Evolutionary conservation across 2,888 invertebrate genomes (phyloP), one percentile per base, ranked within the genome.

Genomic region (Bibio marci): DNA sequence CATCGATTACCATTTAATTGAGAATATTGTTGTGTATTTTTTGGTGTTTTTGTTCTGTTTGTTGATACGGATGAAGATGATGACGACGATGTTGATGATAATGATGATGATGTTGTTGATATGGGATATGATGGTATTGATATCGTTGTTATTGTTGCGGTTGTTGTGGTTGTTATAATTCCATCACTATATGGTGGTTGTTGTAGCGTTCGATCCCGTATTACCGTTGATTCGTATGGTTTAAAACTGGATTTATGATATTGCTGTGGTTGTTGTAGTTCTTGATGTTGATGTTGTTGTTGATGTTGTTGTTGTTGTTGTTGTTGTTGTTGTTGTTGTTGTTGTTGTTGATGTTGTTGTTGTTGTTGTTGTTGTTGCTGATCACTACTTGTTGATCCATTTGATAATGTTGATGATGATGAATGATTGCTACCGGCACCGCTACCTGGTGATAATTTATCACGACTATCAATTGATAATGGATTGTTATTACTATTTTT

Each of bases 191-290:
- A n/a, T n/a, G n/a, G n/a, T 56, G 2, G 57, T 55, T 8, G 58
- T 56, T 37, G 56, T 47, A 4, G 56, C 52, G 4, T 22, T 22
- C 8, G 22, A 6, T 22, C 22, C 8, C 8, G 22, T 22, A 62
- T 59, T 22, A 22, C 22, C 8, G 53, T 51, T 18, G 52, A 49
- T 44, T 80, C 80, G 59, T 81, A 81, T 52, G 80, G 80, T 64
- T 80, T 82, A 61, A 78, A 80, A 57, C 72, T 75, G 41, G 71
- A 71, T 52, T 72, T 76, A 6, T 22, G 4, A 22, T 8, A 6
- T 22, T 8, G 22, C 4, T 22, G 5, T 8, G 22, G 22, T 22
- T 4, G 22, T 6, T 6, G 5, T 6, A 4, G 8, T 6, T 6
- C 4, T 22, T 6, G 4, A 8, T 22, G 5, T 22, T 22, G 22